These are phyloP conservation scores for Bostrychus sinensis DNA, from an alignment of 2,113 vertebrate genomes.

Conservation along the genomic window DNA sequence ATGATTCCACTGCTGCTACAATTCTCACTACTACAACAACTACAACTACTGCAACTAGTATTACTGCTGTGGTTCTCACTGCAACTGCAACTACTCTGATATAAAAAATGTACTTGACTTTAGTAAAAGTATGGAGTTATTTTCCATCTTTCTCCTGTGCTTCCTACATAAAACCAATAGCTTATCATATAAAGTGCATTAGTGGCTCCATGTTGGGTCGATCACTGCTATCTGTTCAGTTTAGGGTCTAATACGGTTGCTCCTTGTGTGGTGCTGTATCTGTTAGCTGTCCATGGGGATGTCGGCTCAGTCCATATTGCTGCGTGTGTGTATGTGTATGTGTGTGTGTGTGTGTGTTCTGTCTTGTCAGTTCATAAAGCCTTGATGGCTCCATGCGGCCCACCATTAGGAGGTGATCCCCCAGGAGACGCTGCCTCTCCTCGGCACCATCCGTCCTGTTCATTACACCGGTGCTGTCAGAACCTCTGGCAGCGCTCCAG, in stretches of 20 bases:
- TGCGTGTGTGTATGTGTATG: not conserved
- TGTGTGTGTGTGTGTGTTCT: slow-evolving; percentile 1
- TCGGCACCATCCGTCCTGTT: slow-evolving; percentile 33
- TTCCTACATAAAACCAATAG: not conserved
- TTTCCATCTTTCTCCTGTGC: too few relatives aligned
- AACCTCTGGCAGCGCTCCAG: slow-evolving; percentile 55
- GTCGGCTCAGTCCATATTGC: not conserved
- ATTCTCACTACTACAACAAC: not conserved
- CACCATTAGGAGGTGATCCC: slow-evolving; percentile 39
- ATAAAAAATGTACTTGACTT: too few relatives aligned
- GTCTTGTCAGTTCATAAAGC: slow-evolving; percentile 30
- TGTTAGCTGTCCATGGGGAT: not conserved
- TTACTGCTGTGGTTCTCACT: not conserved
- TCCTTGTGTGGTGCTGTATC: not conserved
- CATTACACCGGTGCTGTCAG: slow-evolving; percentile 58
- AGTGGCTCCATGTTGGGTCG: not conserved
- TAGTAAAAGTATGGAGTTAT: too few relatives aligned
- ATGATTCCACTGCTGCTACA: not conserved
- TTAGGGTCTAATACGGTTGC: not conserved
- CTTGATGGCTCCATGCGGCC: slow-evolving; percentile 32
- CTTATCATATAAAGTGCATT: not conserved
- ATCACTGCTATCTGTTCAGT: not conserved
- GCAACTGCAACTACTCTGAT: too few relatives aligned
- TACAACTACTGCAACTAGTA: not conserved
- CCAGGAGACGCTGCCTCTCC: slow-evolving; percentile 21